Conservation (phyloP, 2,888 invertebrate genomes). For the Ophraella communa region DNA sequence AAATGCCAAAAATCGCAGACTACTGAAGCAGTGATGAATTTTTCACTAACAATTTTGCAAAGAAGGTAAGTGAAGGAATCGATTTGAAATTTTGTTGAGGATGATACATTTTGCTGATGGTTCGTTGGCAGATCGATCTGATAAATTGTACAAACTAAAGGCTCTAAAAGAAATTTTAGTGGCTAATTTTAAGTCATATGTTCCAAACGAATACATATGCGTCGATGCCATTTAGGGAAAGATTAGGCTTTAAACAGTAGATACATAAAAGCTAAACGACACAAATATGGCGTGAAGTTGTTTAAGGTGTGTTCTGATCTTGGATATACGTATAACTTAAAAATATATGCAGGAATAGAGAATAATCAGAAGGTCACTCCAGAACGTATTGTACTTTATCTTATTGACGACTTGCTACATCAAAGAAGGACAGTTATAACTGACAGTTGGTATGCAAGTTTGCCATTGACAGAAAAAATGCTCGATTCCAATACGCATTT, state of each 20-base stretch:
- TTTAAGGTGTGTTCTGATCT: constrained; percentile 13
- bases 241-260: too few species aligned
- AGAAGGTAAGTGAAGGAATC: constrained; percentile 8
- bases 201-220: constrained; percentile 28
- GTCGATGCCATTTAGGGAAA: too few species aligned
- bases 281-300: constrained; percentile 44
- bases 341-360: constrained; percentile 30
- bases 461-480: too few species aligned
- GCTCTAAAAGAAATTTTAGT: constrained; percentile 25
- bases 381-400: constrained; percentile 1
- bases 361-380: constrained; percentile 2
- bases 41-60: too few species aligned
- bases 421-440: neutral
- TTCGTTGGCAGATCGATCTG: neutral
- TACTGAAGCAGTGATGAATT: constrained; percentile 24
- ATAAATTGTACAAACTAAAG: constrained; percentile 9
- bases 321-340: constrained; percentile 34
- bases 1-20: constrained; percentile 30
- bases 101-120: too few species aligned
- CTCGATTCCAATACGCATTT: too few species aligned
- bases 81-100: constrained; percentile 7
- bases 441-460: neutral
- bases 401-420: neutral
- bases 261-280: too few species aligned
- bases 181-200: constrained; percentile 34